Evolutionary conservation across 2,797 vertebrate species (phyloP).

Genomic region (Lycodopsis pacificus): DNA sequence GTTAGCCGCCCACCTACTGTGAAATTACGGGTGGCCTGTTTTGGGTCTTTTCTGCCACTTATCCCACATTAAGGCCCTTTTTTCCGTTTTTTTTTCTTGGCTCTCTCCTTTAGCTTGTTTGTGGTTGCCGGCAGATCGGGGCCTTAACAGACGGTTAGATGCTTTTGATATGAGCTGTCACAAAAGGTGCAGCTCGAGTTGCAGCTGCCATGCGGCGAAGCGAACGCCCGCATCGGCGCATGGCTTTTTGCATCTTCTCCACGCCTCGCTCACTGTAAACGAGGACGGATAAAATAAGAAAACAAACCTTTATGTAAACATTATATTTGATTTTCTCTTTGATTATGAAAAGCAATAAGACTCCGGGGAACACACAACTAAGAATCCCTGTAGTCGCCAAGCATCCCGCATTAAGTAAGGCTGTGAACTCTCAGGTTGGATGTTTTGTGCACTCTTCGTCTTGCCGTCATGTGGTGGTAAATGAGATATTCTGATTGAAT

Average conservation of each 20-base stretch:
- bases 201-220: constrained; percentile 31
- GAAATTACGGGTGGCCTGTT: constrained; percentile 77
- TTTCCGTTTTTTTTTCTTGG: constrained; percentile 12
- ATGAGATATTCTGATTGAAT: neutral
- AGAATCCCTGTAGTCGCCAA: constrained; percentile 12
- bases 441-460: neutral
- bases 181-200: constrained; percentile 34
- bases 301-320: neutral
- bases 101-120: constrained; percentile 49
- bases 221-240: constrained; percentile 11
- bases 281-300: constrained; percentile 19
- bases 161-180: constrained; percentile 61
- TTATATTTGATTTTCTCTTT: constrained; percentile 15
- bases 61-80: constrained; percentile 59
- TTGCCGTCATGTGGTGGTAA: neutral
- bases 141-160: constrained; percentile 36
- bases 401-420: constrained; percentile 10
- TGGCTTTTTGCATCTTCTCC: constrained; percentile 35
- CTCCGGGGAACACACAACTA: neutral
- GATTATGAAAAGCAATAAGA: constrained; percentile 18
- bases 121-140: constrained; percentile 39
- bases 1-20: constrained; percentile 79
- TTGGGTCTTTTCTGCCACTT: constrained; percentile 65
- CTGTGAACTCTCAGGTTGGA: constrained; percentile 8
- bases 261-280: constrained; percentile 14